These are phyloP conservation scores for Hemicentrotus pulcherrimus DNA, from an alignment of 35 echinoderm and acorn worm genomes.

Conservation along the genomic window DNA sequence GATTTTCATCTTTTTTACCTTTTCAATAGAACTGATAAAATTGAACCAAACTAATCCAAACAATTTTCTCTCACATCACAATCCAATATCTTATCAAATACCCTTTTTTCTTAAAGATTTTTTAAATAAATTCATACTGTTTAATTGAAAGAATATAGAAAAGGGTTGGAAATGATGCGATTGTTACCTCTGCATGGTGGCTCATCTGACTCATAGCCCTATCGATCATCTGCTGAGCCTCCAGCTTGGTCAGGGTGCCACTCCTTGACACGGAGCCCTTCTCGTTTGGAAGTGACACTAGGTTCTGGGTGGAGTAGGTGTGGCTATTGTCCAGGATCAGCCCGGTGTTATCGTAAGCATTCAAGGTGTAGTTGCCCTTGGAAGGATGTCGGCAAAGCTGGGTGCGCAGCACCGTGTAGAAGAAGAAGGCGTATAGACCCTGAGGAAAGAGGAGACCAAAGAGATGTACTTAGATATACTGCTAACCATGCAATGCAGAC, in stretches of 20 bases:
- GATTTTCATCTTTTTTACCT: too few relatives aligned
- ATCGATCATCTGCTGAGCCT: constrained; percentile 54
- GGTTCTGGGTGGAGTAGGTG: constrained; percentile 62
- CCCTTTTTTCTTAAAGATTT: too few relatives aligned
- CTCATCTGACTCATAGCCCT: constrained; percentile 37
- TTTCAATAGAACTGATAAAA: too few relatives aligned
- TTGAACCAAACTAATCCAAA: too few relatives aligned
- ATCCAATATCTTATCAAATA: too few relatives aligned
- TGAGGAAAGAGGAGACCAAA: not conserved
- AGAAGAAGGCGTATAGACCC: constrained; percentile 90
- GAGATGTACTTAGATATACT: not conserved
- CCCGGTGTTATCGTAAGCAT: constrained; percentile 81
- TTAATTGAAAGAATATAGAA: too few relatives aligned
- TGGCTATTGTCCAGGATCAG: constrained; percentile 79
- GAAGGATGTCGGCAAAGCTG: constrained; percentile 79
- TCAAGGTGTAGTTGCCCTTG: constrained; percentile 92
- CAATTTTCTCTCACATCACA: too few relatives aligned
- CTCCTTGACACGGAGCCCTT: constrained; percentile 67
- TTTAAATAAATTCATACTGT: too few relatives aligned
- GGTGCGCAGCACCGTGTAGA: constrained; percentile 91
- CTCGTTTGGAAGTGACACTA: constrained; percentile 59
- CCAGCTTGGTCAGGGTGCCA: constrained; percentile 70
- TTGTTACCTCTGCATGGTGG: constrained; percentile 22
- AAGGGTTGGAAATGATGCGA: too few relatives aligned
- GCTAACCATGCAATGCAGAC: too few relatives aligned